Evolutionary conservation across 2,888 invertebrate species (phyloP).

Genomic region (Barypeithes pellucidus): DNA sequence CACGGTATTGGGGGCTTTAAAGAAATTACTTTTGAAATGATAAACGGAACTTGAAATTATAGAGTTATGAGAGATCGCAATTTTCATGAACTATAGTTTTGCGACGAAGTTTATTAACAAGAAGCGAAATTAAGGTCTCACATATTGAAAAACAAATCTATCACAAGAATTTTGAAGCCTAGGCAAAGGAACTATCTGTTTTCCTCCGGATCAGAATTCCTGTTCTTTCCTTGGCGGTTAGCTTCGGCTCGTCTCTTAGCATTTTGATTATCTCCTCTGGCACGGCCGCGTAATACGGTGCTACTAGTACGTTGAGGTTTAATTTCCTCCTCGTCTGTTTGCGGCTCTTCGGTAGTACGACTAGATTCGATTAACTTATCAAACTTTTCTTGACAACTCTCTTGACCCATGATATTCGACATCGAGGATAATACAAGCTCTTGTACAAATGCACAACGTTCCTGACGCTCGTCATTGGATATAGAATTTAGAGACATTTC

Average conservation of each 20-base stretch:
- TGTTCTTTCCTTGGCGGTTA: conserved; percentile 57
- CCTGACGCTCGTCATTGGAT: conserved; percentile 75
- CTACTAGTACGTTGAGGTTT: conserved; percentile 57
- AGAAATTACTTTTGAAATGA: no score
- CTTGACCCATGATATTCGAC: conserved; percentile 46
- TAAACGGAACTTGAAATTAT: background rate
- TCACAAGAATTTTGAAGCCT: conserved; percentile 50
- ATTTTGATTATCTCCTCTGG: conserved; percentile 66
- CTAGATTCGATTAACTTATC: conserved; percentile 49
- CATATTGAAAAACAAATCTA: conserved; percentile 47
- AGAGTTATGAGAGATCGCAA: background rate
- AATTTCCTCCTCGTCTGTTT: conserved; percentile 40
- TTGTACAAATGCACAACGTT: conserved; percentile 80
- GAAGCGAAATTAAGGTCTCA: conserved; percentile 34
- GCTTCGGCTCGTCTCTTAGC: conserved; percentile 67
- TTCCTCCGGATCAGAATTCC: conserved; percentile 37
- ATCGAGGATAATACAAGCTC: conserved; percentile 78
- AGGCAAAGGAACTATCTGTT: conserved; percentile 47
- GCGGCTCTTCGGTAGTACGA: conserved; percentile 35
- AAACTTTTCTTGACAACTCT: conserved; percentile 50
- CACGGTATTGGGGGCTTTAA: no score
- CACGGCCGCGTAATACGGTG: conserved; percentile 65
- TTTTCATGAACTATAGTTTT: conserved; percentile 5
- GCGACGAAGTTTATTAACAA: conserved; percentile 27
- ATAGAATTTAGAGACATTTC: conserved; percentile 75